These are phyloP conservation scores for Hymenochirus boettgeri DNA, from an alignment of 2,113 vertebrate genomes.

Conservation along the genomic window DNA sequence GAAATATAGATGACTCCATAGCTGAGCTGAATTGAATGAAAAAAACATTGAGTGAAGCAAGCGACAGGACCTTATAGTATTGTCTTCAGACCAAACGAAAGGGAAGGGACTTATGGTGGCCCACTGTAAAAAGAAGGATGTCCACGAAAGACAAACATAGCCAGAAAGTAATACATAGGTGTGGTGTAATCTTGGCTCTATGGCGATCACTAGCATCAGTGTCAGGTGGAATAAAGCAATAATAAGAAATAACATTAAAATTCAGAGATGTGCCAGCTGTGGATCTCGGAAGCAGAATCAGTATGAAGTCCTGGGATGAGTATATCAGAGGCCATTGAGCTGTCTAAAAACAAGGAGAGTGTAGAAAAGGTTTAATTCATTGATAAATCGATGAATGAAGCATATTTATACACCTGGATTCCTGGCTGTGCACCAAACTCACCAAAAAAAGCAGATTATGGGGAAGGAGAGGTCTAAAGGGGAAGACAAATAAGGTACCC, in stretches of 20 bases:
- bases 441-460: too few species aligned
- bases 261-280: too few species aligned
- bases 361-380: too few species aligned
- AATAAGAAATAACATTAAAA: too few species aligned
- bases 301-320: constrained; percentile 2
- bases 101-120: background rate
- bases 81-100: background rate
- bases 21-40: constrained; percentile 1
- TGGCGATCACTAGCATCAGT: background rate
- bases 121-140: constrained; percentile 9
- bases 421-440: too few species aligned
- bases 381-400: too few species aligned
- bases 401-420: too few species aligned
- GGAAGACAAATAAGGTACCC: too few species aligned
- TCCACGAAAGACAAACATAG: constrained; percentile 10
- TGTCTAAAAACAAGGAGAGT: background rate
- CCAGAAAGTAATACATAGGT: constrained; percentile 40
- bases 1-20: constrained; percentile 24
- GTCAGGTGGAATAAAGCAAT: constrained; percentile 2
- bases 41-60: constrained; percentile 39
- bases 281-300: constrained; percentile 25
- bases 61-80: background rate
- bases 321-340: background rate
- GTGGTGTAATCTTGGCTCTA: too few species aligned
- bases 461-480: too few species aligned